Percentiles rank a stretch among this genome's conserved stretches.
Evolutionary conservation across 2,113 vertebrate species (phyloP).

Genomic region (Solea senegalensis): DNA sequence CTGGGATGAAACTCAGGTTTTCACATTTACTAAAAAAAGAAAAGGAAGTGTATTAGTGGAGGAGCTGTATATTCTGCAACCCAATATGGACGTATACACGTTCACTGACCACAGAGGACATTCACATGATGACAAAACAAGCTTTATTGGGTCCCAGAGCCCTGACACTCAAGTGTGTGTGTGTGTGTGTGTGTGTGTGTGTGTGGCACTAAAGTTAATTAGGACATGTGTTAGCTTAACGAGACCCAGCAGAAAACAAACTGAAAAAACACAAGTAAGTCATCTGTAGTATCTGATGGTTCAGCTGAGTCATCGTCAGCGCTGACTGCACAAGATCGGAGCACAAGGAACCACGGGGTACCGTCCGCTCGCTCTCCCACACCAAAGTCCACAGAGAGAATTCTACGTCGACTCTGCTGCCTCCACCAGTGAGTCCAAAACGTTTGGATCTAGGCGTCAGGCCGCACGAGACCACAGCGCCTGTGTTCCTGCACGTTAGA

Average conservation of each 20-base stretch:
- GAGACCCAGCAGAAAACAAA: constrained; percentile 53
- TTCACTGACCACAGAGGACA: constrained; percentile 65
- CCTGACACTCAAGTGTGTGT: constrained; percentile 27
- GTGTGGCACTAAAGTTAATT: constrained; percentile 54
- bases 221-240: constrained; percentile 54
- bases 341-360: too few relatives aligned
- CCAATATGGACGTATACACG: constrained; percentile 55
- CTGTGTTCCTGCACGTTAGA: too few relatives aligned
- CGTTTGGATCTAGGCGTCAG: too few relatives aligned
- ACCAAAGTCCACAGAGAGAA: too few relatives aligned
- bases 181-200: constrained; percentile 28
- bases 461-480: too few relatives aligned
- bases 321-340: too few relatives aligned
- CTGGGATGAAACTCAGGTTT: constrained; percentile 77
- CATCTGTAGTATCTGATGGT: background rate
- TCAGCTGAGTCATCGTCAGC: background rate
- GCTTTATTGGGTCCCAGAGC: constrained; percentile 41
- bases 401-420: too few relatives aligned
- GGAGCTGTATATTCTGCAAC: constrained; percentile 50
- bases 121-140: constrained; percentile 55
- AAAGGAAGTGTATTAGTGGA: constrained; percentile 66
- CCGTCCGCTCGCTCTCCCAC: too few relatives aligned
- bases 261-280: constrained; percentile 25
- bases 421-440: too few relatives aligned
- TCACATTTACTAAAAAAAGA: constrained; percentile 83